A percentile compares a stretch with the other conserved stretches of the same genome.
These are phyloP conservation scores for Rapana venosa DNA, from an alignment of 2,888 invertebrate species.

Conservation along the genomic window DNA sequence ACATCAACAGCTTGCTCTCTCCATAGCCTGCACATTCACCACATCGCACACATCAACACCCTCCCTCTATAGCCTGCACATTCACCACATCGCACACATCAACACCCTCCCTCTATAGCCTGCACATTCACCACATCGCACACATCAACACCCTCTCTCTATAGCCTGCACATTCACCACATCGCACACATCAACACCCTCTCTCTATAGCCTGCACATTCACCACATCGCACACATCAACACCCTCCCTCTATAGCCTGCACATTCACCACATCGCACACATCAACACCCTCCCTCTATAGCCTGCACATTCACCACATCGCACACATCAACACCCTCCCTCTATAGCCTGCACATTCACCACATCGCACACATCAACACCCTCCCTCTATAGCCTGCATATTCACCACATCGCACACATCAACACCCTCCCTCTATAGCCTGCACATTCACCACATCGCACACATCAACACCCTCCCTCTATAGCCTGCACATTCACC, in stretches of 20 bases:
- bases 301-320: constrained; percentile 77
- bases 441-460: constrained; percentile 68
- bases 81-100: constrained; percentile 77
- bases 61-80: constrained; percentile 90
- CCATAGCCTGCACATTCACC: constrained; percentile 81
- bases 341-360: constrained; percentile 84
- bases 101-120: constrained; percentile 95
- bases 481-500: constrained; percentile 82
- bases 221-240: constrained; percentile 81
- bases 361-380: constrained; percentile 83
- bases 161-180: constrained; percentile 81
- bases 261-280: neutral
- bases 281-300: constrained; percentile 96
- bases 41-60: constrained; percentile 83
- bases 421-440: constrained; percentile 96
- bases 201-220: constrained; percentile 87
- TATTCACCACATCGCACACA: constrained; percentile 68
- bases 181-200: constrained; percentile 86
- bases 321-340: constrained; percentile 89
- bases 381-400: constrained; percentile 91
- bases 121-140: constrained; percentile 46
- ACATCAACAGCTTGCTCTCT: constrained; percentile 94
- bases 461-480: constrained; percentile 91
- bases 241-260: constrained; percentile 93
- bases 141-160: constrained; percentile 93